Percentiles rank a stretch among this genome's conserved stretches.
Conservation (phyloP, 2,888 invertebrate species). For the Exephanes ischioxanthus region DNA sequence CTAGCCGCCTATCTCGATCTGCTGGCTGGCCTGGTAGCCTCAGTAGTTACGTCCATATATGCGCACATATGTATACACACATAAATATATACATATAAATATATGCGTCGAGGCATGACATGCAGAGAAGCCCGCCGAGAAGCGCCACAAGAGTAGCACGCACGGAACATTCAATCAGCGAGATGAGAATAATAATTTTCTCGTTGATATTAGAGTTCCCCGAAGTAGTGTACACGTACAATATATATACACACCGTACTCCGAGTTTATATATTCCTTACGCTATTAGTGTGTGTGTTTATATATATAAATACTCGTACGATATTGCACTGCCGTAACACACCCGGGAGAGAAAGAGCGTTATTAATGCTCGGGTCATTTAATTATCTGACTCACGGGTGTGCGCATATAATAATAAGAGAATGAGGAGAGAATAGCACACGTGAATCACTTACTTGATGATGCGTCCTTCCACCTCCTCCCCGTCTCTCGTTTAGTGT, state of each 20-base stretch:
- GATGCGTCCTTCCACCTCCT: conserved; percentile 28
- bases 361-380: conserved; percentile 67
- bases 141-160: conserved; percentile 57
- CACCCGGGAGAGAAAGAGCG: conserved; percentile 47
- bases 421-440: conserved; percentile 37
- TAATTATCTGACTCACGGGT: conserved; percentile 70
- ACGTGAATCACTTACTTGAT: conserved; percentile 67
- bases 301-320: background rate
- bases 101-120: conserved; percentile 17
- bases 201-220: conserved; percentile 59
- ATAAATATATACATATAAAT: conserved; percentile 7
- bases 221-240: conserved; percentile 41
- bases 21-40: background rate
- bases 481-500: conserved; percentile 45
- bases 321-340: conserved; percentile 20
- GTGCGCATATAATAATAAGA: conserved; percentile 47
- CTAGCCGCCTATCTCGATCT: conserved; percentile 25
- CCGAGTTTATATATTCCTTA: conserved; percentile 27
- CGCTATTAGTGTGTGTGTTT: conserved; percentile 31
- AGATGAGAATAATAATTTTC: conserved; percentile 65
- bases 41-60: background rate
- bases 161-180: conserved; percentile 64
- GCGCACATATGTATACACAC: background rate
- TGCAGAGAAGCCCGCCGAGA: conserved; percentile 45
- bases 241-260: conserved; percentile 21